Evolutionary conservation across 2,797 vertebrate genomes (phyloP), one percentile per base, ranked within the genome.

Genomic region (Syndactyla subalaris): DNA sequence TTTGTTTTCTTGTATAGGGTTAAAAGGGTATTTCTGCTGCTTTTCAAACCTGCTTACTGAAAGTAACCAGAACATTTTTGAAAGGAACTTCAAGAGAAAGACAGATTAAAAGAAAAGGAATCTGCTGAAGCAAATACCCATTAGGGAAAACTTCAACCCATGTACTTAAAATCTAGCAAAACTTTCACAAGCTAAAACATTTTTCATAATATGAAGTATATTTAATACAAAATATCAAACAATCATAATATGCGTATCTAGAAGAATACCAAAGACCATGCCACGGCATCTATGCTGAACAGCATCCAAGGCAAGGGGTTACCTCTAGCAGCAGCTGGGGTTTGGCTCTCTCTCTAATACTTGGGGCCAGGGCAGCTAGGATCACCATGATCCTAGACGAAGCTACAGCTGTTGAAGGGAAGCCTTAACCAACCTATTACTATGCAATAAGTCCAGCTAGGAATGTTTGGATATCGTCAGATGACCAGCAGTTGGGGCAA

Each of bases 21-120:
- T 95, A 83, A 93, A 92, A 93, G 88, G 58, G 26, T 88, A 92
- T 88, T 88, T 92, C 80, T 94, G 68, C 85, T 81, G 76, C 76
- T 91, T 94, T 92, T 95, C 71, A 92, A 78, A 71, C 29, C 58
- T 75, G 45, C 65, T 91, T 85, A 68, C 65, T 85, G 90, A 95
- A 96, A 95, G 89, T 67, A 95, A 82, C 54, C 32, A 81, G 36
- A 92, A 75, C 4, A 1, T 66, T 84, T 88, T 75, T 95, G 48
- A 95, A 90, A 91, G n/a, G 32, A 77, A 80, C 79, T 88, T 95
- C 74, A 93, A 92, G 81, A 81, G 55, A 85, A 87, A 85, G 24
- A 48, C 17, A 78, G 32, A 91, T 82, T 45, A 82, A 93, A 91
- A 92, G 51, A 55, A 87, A 86, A 73, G 22, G 89, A 93, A 83